Base-by-base conservation (phyloP, 1,140 invertebrate species). In the Microplitis demolitor region DNA sequence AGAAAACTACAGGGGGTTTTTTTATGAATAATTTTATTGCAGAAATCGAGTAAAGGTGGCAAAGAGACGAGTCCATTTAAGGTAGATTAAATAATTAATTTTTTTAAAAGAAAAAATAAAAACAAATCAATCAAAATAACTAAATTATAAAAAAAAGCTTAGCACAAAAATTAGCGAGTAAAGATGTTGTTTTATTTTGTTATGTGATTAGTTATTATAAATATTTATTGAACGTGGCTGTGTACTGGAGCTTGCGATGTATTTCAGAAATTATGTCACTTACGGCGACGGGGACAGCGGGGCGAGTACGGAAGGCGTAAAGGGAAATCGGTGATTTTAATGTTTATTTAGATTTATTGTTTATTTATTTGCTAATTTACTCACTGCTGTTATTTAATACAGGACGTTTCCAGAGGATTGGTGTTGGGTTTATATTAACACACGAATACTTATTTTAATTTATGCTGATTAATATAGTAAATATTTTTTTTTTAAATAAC, bases 31-130 rank as follows among this genome's bases (percentile, higher is more conserved):
- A 77, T 84, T 83, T 71, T 83, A 87, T 89, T 90, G 76, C 88
- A 91, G 90, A 90, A 91, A 86, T 90, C 90, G 82, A 89, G 89
- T 87, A 90, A 90, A 87, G 87, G 83, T 83, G 89, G 89, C 78
- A 90, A 89, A 88, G 85, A 88, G 77, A 87, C 87, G 77, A 89
- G 88, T 83, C 87, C 87, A 68, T 71, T 84, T 66, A 89, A 90
- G 89, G 89, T 89, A 90, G 86, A 82, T 70, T 72, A 50, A 77
- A 31, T 51, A 50, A 70, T 16, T 51, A 33, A 63, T 63, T 50
- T 34, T 64, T 53, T n/a, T 39, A 69, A 4, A 71, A 60, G 3
- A 56, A 73, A 8, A 34, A 8, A 24, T 8, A 61, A 33, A 11
- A 31, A 33, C 3, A 24, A 54, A 24, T 54, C 4, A n/a, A 54